Evolutionary conservation across 2,888 invertebrate genomes (phyloP).

Genomic region (Epistrophe eligans): DNA sequence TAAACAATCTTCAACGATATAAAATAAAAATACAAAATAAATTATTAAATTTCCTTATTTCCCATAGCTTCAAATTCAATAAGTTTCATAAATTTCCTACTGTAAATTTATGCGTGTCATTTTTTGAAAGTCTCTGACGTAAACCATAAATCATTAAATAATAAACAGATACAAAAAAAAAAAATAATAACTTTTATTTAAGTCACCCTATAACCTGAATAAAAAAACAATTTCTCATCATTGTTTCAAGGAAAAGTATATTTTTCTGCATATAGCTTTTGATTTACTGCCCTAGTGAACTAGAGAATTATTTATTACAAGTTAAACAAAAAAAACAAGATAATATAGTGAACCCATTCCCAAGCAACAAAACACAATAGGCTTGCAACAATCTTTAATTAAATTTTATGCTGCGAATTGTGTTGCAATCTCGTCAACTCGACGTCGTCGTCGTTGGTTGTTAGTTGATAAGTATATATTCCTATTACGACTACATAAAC

Average conservation of each 20-base stretch:
- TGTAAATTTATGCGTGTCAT: not conserved
- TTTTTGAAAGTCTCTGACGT: not conserved
- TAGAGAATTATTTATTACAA: conserved; percentile 23
- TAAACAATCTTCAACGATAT: too few species aligned
- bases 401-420: not conserved
- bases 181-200: not conserved
- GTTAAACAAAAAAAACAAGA: conserved; percentile 5
- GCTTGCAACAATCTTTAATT: not conserved
- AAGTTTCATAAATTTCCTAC: not conserved
- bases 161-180: not conserved
- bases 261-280: conserved; percentile 15
- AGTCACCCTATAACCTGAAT: conserved; percentile 9
- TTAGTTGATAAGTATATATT: not conserved
- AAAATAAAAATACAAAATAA: too few species aligned
- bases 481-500: not conserved
- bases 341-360: conserved; percentile 44
- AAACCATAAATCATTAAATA: not conserved
- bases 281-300: conserved; percentile 65
- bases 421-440: not conserved
- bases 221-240: conserved; percentile 13
- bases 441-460: not conserved
- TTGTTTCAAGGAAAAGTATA: conserved; percentile 28
- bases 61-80: not conserved
- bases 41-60: not conserved
- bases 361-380: conserved; percentile 19